Evolutionary conservation across 2,113 vertebrate species (phyloP), one percentile per base, ranked within the genome.

Genomic region (Grammatotria lemairii): DNA sequence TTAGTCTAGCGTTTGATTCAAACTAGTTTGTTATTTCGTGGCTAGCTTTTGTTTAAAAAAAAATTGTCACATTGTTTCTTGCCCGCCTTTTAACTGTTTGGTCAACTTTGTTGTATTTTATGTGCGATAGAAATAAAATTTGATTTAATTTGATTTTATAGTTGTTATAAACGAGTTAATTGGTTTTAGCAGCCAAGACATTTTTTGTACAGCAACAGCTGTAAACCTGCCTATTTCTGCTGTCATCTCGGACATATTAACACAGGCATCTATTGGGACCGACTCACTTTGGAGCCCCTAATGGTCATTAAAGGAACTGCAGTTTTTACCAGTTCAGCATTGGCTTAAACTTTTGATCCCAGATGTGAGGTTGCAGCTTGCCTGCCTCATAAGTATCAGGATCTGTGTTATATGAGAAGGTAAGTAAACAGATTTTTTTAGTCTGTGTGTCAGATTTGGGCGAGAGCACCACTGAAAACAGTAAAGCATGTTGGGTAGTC

Each of bases 231-330:
- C n/a, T 42, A 45, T 70, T 45, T 70, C 38, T 26, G 65, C 13
- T 16, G 35, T 70, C 5, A 70, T 42, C 12, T 42, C 1, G 1
- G 35, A 40, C 35, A 40, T 68, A 40, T 68, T 68, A 65, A 38
- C 17, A 23, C 7, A 0, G 3, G 35, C 0, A 14, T 45, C 38
- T 42, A 42, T 10, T 42, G 12, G 0, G n/a, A 7, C 1, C 8
- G 13, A 0, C 21, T 73, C 2, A 73, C 65, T 26, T 45, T 73
- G 38, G 4, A 73, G 65, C 38, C 38, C 21, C 21, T 26, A 16
- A 26, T 42, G 65, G 65, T 16, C 38, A 16, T 45, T 17, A 45
- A 26, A 5, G 68, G 21, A 73, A 73, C 21, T 45, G 21, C 68
- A 73, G 21, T 26, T 73, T 45, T 73, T 47, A 26, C 13, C 40